Percentiles rank a stretch among this genome's conserved stretches.
Evolutionary conservation across 2,113 vertebrate species (phyloP).

Genomic region (Triplophysa tibetana): DNA sequence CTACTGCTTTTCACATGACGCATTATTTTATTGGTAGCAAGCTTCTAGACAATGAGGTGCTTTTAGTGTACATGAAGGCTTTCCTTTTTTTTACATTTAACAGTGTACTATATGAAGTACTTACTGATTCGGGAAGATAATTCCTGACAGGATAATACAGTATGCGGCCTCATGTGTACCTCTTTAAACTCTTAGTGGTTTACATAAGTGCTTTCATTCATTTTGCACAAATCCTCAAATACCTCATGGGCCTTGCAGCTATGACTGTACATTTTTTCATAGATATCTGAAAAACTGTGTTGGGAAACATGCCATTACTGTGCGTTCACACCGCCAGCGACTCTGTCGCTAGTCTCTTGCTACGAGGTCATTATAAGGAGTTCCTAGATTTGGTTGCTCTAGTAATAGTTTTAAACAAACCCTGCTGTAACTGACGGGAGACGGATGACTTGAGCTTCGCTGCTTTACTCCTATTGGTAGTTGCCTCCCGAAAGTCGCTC

Average conservation of each 20-base stretch:
- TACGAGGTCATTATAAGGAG: too few relatives aligned
- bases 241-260: background rate
- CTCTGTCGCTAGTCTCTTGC: too few relatives aligned
- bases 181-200: constrained; percentile 23
- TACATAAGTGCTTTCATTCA: constrained; percentile 5
- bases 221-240: constrained; percentile 28
- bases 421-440: too few relatives aligned
- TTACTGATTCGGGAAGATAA: constrained; percentile 18
- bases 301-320: too few relatives aligned
- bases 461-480: too few relatives aligned
- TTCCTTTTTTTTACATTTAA: background rate
- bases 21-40: background rate
- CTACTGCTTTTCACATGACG: constrained; percentile 32
- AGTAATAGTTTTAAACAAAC: too few relatives aligned
- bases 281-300: too few relatives aligned
- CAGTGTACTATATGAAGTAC: constrained; percentile 2
- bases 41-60: constrained; percentile 13
- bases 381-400: too few relatives aligned
- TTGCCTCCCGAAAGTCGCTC: too few relatives aligned
- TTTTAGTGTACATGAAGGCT: constrained; percentile 21
- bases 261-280: background rate
- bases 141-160: constrained; percentile 11
- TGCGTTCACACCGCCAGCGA: too few relatives aligned
- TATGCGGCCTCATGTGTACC: background rate
- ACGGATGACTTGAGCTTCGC: too few relatives aligned